These are phyloP conservation scores for Tricholauxania praeusta DNA, from an alignment of 2,888 invertebrate genomes.

Conservation along the genomic window DNA sequence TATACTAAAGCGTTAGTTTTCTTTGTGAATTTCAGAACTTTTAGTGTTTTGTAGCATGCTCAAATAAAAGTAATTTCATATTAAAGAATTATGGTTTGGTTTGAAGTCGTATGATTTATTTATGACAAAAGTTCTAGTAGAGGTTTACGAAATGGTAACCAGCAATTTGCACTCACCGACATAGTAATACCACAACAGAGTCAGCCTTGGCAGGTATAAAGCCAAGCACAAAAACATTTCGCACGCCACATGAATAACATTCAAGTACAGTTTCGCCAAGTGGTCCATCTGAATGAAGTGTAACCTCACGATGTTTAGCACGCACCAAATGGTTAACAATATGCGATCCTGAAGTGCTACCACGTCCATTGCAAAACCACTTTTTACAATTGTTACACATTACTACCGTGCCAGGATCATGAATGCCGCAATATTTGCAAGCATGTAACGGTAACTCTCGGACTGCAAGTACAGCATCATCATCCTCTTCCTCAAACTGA, in stretches of 20 bases:
- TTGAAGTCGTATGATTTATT: too few relatives aligned
- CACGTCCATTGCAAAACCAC: constrained; percentile 99
- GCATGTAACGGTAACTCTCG: constrained; percentile 95
- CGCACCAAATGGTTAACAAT: constrained; percentile 98
- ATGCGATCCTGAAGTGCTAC: constrained; percentile 97
- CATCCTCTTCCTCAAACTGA: constrained; percentile 96
- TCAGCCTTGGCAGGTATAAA: constrained; percentile 99
- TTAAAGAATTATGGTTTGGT: too few relatives aligned
- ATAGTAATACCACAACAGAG: constrained; percentile 96
- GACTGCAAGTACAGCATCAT: constrained; percentile 86
- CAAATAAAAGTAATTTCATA: too few relatives aligned
- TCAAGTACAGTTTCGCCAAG: constrained; percentile 97
- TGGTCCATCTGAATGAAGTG: constrained; percentile 96
- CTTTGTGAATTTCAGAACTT: too few relatives aligned
- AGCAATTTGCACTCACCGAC: constrained; percentile 72
- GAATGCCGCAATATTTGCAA: constrained; percentile 99
- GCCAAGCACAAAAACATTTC: constrained; percentile 98
- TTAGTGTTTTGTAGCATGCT: too few relatives aligned
- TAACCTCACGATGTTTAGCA: constrained; percentile 99
- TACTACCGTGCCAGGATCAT: constrained; percentile 92
- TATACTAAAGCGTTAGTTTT: background rate
- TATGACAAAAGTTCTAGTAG: too few relatives aligned
- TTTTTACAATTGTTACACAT: constrained; percentile 99
- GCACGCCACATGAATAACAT: constrained; percentile 98
- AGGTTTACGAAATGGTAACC: background rate